Evolutionary conservation across 2,797 vertebrate species (phyloP).

Genomic region (Poeciliopsis infans): DNA sequence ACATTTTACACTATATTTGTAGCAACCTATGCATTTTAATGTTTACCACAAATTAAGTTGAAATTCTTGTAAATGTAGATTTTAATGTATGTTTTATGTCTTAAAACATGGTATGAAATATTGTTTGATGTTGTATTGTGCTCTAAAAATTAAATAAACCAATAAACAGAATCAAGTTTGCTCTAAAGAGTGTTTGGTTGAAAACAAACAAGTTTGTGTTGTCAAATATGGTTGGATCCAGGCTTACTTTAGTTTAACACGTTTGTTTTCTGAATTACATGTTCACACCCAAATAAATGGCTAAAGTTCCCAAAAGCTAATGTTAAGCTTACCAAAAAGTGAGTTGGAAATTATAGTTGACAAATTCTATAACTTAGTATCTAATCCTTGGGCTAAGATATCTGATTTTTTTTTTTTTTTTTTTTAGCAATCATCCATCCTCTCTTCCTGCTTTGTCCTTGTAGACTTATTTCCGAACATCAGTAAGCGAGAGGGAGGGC

Average conservation of each 20-base stretch:
- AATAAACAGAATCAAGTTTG: neutral
- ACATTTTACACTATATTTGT: slow-evolving; percentile 31
- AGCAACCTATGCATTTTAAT: slow-evolving; percentile 24
- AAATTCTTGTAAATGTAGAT: slow-evolving; percentile 9
- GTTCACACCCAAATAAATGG: neutral
- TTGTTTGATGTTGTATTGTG: slow-evolving; percentile 15
- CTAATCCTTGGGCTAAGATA: neutral
- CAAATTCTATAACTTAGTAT: neutral
- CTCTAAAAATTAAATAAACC: neutral
- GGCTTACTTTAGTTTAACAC: neutral
- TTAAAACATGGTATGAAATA: slow-evolving; percentile 2
- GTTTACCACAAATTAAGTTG: slow-evolving; percentile 6
- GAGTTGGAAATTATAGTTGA: neutral
- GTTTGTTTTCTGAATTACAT: neutral
- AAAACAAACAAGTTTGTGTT: neutral
- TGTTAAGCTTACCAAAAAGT: neutral
- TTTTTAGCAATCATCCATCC: neutral
- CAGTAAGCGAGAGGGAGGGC: neutral
- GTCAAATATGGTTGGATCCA: neutral
- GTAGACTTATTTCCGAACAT: neutral
- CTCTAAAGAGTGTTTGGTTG: neutral
- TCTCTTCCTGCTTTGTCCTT: neutral
- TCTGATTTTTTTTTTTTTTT: neutral
- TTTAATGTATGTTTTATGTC: slow-evolving; percentile 16
- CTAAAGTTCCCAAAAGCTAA: neutral